Base-by-base conservation (phyloP, 2,797 vertebrate genomes). In the Clarias fuscus region DNA sequence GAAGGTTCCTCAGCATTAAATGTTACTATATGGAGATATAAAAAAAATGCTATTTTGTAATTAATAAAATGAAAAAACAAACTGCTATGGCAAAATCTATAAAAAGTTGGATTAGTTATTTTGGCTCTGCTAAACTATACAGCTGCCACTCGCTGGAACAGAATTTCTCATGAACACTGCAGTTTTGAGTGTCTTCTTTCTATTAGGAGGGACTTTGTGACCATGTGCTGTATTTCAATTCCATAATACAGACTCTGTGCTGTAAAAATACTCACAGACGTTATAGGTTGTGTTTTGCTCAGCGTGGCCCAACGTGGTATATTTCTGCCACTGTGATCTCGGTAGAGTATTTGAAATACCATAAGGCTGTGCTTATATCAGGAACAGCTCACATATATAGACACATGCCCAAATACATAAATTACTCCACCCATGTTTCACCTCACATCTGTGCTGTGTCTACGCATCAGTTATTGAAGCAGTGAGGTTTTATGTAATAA, bases 401-500 rank as follows among this genome's bases (percentile, higher is more conserved):
- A 56, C 53, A 89, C 80, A 87, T 30, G 64, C 27, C 58, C 43
- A 85, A 48, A 72, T 85, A 87, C 82, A 88, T 3, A 48, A 77
- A 43, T 65, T 11, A 64, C 79, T n/a, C 61, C 43, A 37, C 33
- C 33, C 40, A 27, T 43, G 61, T 65, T 48, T n/a, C 37, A 65
- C 58, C 65, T 81, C 40, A 56, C 82, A 80, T 56, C 53, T 40
- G 72, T 18, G 30, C 22, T 43, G 65, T 8, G 20, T 53, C 24
- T 43, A 17, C 80, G 24, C 37, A 81, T 73, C 43, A 85, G 71
- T 78, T 84, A 80, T 48, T 71, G 86, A 33, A 82, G 76, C 65
- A 8, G 62, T 87, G 71, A 86, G 87, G 76, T 86, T 93, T 93
- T 91, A 90, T 90, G 90, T 91, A 92, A 93, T 82, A 88, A 89